A percentile compares a stretch with the other conserved stretches of the same genome.
Conservation (phyloP, 2,113 vertebrate genomes). For the Misgurnus anguillicaudatus region DNA sequence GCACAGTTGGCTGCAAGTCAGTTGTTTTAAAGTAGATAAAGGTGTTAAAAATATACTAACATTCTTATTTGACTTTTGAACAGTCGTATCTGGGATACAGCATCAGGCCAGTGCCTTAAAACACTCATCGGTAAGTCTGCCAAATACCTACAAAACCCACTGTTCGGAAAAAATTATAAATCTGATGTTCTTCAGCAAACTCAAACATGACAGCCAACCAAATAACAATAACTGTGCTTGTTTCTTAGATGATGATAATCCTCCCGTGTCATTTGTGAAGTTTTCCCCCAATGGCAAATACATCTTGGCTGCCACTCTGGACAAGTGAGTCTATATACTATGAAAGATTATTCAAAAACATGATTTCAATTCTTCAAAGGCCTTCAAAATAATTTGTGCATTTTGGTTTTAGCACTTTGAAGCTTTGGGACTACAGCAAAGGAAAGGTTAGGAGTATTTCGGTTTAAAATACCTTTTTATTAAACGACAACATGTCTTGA, state of each 20-base stretch:
- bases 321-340: constrained; percentile 83
- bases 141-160: no score
- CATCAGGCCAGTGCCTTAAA: constrained; percentile 98
- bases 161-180: no score
- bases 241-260: constrained; percentile 92
- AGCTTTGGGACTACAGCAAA: constrained; percentile 99
- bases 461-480: neutral
- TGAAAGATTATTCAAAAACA: neutral
- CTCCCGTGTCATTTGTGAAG: constrained; percentile 97
- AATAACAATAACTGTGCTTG: neutral
- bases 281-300: constrained; percentile 99
- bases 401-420: constrained; percentile 83
- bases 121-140: constrained; percentile 90
- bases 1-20: constrained; percentile 50
- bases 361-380: neutral
- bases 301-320: constrained; percentile 95
- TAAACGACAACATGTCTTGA: neutral
- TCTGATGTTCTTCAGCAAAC: neutral
- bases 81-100: constrained; percentile 99
- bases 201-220: neutral
- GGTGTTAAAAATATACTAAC: neutral
- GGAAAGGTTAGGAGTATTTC: constrained; percentile 83
- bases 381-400: neutral
- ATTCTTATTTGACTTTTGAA: constrained; percentile 14
- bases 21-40: neutral